Evolutionary conservation across 2,797 vertebrate species (phyloP), one percentile per base, ranked within the genome.

Genomic region (Lateolabrax maculatus): DNA sequence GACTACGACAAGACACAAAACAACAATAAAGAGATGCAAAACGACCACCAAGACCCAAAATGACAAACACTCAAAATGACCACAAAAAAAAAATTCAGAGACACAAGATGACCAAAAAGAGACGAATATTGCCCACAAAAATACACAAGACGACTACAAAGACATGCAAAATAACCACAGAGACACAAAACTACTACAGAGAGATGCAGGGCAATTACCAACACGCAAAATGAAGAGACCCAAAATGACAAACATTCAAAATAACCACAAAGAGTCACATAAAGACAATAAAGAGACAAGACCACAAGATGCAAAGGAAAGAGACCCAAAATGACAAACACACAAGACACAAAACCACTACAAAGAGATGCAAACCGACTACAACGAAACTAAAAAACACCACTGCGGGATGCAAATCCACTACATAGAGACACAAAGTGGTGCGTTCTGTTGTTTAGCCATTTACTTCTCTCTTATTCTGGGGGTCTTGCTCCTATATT

Each of bases 391-490:
- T 9, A 12, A 31, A n/a, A 44, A 52, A 0, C 1, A 34, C 9
- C 0, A 15, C 25, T 13, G 8, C 10, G 0, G 25, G 1, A 37
- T 1, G 0, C 12, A 34, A 64, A 48, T 29, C 9, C 36, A 31
- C 13, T 0, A 44, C 19, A 23, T 16, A 51, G 13, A 49, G 3
- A 61, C 15, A 13, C 41, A 29, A 43, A 57, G 31, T 6, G n/a
- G n/a, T n/a, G n/a, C n/a, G n/a, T n/a, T n/a, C n/a, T n/a, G n/a
- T n/a, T n/a, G n/a, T n/a, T n/a, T n/a, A n/a, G n/a, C n/a, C n/a
- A n/a, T n/a, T n/a, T n/a, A n/a, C n/a, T n/a, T n/a, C n/a, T n/a
- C n/a, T n/a, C n/a, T n/a, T n/a, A n/a, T n/a, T n/a, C n/a, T n/a
- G n/a, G n/a, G n/a, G n/a, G n/a, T 34, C 31, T 34, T 25, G 23